Base-by-base conservation (phyloP, 1,140 invertebrate genomes). In the Portunus trituberculatus region DNA sequence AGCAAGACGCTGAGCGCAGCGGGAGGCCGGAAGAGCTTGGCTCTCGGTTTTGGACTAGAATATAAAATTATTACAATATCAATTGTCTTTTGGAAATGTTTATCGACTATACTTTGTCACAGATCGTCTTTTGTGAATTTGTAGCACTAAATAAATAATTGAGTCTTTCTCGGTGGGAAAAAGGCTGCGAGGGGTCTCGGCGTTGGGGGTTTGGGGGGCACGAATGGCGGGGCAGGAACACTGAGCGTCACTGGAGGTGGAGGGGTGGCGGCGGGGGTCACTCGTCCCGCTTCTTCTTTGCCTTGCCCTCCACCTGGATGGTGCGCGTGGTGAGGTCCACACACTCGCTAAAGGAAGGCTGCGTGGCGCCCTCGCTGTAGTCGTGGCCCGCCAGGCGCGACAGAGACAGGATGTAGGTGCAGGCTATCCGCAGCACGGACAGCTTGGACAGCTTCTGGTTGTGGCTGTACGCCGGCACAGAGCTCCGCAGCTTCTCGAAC, bases 371-470 rank as follows among this genome's bases (percentile, higher is more conserved):
- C 1, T 97, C 97, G 91, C 97, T 97, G 95, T 98, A 98, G 59
- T 98, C 98, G 89, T 97, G 97, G 76, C 98, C 98, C 4, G 98
- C 97, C 88, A 98, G 97, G 87, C 98, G 96, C 82, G 98, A 98
- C 88, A 99, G 97, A 0, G 98, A 98, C 96, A 99, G 97, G 95
- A 99, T 99, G 97, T 99, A 99, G 82, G 98, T 98, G 96, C 98
- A 99, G 0, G 99, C 99, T 96, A 99, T 99, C 96, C 98, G 98
- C 48, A 99, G 97, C 2, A 99, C 45, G 31, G 52, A 76, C 29
- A 10, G 97, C 97, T 99, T 99, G 0, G 98, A 99, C 10, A 99
- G 97, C 97, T 99, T 99, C 97, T 99, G 99, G 96, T 98, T 98
- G 97, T 99, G 98, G 7, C 98, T 99, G 96, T 99, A 99, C 0